Conservation (phyloP, 1,140 invertebrate genomes). For the Galendromus occidentalis region DNA sequence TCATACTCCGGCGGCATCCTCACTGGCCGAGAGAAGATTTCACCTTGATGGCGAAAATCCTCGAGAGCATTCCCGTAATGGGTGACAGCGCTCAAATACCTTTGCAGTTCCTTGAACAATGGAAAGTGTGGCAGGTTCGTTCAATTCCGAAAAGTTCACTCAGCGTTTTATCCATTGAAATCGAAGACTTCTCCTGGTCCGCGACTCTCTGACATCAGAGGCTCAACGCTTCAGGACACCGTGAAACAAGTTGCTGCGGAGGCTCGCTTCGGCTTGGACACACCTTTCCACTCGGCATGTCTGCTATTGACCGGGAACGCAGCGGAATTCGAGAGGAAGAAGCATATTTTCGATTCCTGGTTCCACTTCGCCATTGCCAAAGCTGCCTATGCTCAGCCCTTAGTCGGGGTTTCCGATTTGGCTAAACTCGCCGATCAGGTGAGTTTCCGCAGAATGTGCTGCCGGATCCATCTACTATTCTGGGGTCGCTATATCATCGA, state of each 20-base stretch:
- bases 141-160: no score
- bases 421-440: neutral
- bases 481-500: neutral
- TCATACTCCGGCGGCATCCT: neutral
- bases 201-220: no score
- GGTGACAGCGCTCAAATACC: neutral
- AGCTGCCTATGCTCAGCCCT: neutral
- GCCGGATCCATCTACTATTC: neutral
- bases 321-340: neutral
- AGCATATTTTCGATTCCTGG: neutral
- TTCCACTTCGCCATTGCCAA: neutral
- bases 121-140: conserved; percentile 6
- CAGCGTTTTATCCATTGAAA: no score
- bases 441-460: neutral
- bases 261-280: neutral
- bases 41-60: neutral
- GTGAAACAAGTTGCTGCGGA: neutral
- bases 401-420: neutral
- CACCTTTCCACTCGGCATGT: neutral
- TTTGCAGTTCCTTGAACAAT: neutral
- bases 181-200: no score
- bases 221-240: neutral
- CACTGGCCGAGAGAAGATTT: neutral
- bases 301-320: neutral
- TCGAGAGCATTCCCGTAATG: neutral